phyloP scores from a whole-genome alignment of 2,888 invertebrate species.

The Blastobasis adustella region DNA sequence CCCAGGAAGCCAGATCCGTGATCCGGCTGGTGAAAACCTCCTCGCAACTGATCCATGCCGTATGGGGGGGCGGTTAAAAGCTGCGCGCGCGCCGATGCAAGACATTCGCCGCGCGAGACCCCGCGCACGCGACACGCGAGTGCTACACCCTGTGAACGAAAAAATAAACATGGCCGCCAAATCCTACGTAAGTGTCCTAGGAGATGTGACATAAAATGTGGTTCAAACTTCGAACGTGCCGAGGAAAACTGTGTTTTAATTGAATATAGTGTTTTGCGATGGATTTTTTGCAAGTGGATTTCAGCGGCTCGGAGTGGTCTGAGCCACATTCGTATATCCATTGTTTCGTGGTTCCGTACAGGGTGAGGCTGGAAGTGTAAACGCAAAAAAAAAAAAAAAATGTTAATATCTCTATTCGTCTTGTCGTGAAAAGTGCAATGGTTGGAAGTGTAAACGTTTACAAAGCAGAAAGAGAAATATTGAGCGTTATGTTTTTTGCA shows the following conservation, averaged over 20 bases:
- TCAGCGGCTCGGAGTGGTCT: slow-evolving; percentile 39
- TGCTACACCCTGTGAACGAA: slow-evolving; percentile 44
- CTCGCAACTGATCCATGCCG: slow-evolving; percentile 66
- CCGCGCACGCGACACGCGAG: slow-evolving; percentile 64
- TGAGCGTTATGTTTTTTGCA: too few species aligned
- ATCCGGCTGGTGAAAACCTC: slow-evolving; percentile 51
- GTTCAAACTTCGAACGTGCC: slow-evolving; percentile 51
- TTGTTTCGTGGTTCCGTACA: slow-evolving; percentile 30
- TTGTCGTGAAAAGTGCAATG: too few species aligned
- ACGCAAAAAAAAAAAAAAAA: too few species aligned
- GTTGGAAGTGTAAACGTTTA: too few species aligned
- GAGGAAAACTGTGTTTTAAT: slow-evolving; percentile 10
- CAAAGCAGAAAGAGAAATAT: too few species aligned
- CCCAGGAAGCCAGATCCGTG: slow-evolving; percentile 48
- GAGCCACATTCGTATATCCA: slow-evolving; percentile 56
- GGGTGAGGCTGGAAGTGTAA: too few species aligned
- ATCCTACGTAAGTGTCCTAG: slow-evolving; percentile 71
- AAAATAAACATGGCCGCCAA: slow-evolving; percentile 66
- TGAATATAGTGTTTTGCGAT: slow-evolving; percentile 27
- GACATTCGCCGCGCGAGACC: slow-evolving; percentile 64
- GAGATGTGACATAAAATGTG: slow-evolving; percentile 52
- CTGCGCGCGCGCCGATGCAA: slow-evolving; percentile 25
- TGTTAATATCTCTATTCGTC: too few species aligned
- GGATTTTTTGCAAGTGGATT: slow-evolving; percentile 9
- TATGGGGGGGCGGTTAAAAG: slow-evolving; percentile 66